Evolutionary conservation across 2,888 invertebrate genomes (phyloP), one percentile per base, ranked within the genome.

Genomic region (Calephelis perditalis): DNA sequence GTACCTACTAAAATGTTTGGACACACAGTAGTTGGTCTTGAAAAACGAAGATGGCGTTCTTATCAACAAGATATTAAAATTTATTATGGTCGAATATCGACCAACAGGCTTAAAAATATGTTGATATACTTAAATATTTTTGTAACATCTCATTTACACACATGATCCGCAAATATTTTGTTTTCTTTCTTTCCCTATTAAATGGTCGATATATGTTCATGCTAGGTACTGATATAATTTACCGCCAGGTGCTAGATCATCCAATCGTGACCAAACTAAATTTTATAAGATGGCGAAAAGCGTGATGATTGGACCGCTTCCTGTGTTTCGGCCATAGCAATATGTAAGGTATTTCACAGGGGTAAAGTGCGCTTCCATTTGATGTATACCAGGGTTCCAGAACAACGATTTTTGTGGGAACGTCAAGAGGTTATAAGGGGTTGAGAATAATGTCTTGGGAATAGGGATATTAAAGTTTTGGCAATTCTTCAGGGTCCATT

Each of bases 221-320:
- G 40, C 40, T 40, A 40, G 40, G 40, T 40, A 8, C 11, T 52
- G 35, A 52, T 52, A 52, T 35, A 52, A 52, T 35, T 52, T 52
- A 36, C 52, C 40, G 10, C 36, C 52, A 52, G 52, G 52, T 52
- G 52, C 11, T 8, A 35, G 35, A 35, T 11, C 52, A 52, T 52
- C 52, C 52, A 52, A 35, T 36, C 52, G 52, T 52, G 52, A 52
- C 52, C 36, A 6, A 52, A 35, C 35, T 11, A 52, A 52, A 26
- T 15, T 10, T 52, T 52, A 52, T 52, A 52, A 52, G 26, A 10
- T 52, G 10, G 49, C 35, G 49, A 49, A 49, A 26, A 49, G 26
- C 26, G 49, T 52, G 35, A 35, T 26, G 35, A 52, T 26, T 35
- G 49, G 26, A 52, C 35, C 10, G 49, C 10, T 49, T 9, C 6